Conservation (phyloP, 2,888 invertebrate genomes). For the Macaria notata region DNA sequence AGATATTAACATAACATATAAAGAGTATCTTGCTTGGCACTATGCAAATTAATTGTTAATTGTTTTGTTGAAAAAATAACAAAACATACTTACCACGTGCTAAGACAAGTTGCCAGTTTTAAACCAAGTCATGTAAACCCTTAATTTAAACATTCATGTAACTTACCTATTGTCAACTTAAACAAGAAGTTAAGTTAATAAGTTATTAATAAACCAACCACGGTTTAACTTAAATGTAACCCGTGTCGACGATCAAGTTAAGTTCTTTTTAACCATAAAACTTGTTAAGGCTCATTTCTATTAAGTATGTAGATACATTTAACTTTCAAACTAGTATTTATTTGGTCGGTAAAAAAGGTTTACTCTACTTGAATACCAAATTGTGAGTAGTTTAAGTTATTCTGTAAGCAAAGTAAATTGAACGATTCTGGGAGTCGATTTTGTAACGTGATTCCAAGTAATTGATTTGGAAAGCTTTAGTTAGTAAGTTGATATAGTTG, state of each 20-base stretch:
- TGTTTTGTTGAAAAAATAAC: too few species aligned
- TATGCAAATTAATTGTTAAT: too few species aligned
- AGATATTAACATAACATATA: too few species aligned
- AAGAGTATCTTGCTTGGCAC: too few species aligned
- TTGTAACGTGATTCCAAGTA: slow-evolving; percentile 1
- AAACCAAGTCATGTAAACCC: too few species aligned
- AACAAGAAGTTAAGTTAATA: too few species aligned
- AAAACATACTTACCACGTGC: too few species aligned
- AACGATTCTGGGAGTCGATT: slow-evolving; percentile 3
- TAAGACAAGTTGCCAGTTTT: too few species aligned
- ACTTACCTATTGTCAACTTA: too few species aligned
- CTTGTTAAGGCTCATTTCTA: slow-evolving; percentile 2
- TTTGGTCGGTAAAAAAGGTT: not conserved
- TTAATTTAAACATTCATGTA: too few species aligned
- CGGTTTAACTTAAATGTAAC: slow-evolving; percentile 9
- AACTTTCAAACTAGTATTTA: not conserved
- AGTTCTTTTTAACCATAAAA: slow-evolving; percentile 13
- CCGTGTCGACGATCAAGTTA: slow-evolving; percentile 16
- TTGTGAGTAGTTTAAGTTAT: slow-evolving; percentile 2
- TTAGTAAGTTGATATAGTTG: too few species aligned
- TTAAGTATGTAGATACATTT: not conserved
- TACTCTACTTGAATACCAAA: slow-evolving; percentile 7
- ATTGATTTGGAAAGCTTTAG: slow-evolving; percentile 12
- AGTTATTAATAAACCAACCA: slow-evolving; percentile 16
- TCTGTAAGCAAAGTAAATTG: slow-evolving; percentile 45